Percentiles rank a stretch among this genome's conserved stretches.
These are phyloP conservation scores for Pycnonotus jocosus DNA, from an alignment of 2,113 vertebrate genomes.

Conservation along the genomic window DNA sequence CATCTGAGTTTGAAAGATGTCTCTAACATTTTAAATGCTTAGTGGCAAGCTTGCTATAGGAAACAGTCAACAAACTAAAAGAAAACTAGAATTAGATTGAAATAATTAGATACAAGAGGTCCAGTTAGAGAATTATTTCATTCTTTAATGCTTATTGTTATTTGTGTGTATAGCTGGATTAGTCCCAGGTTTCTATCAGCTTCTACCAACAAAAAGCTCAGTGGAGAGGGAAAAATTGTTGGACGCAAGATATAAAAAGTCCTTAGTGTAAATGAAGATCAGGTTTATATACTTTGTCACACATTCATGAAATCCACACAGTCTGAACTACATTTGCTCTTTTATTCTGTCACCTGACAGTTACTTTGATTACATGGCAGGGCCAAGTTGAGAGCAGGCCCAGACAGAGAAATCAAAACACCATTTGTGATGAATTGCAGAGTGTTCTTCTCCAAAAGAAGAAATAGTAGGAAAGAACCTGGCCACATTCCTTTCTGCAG, in stretches of 20 bases:
- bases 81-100: background rate
- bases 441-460: background rate
- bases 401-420: background rate
- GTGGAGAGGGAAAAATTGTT: background rate
- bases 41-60: background rate
- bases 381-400: background rate
- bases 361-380: background rate
- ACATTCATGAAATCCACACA: background rate
- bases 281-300: background rate
- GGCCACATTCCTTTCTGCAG: background rate
- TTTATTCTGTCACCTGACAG: background rate
- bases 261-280: background rate
- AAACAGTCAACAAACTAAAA: background rate
- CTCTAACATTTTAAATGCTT: background rate
- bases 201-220: background rate
- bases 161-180: background rate
- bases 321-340: background rate
- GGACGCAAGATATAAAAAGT: background rate
- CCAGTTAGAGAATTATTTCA: background rate
- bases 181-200: background rate
- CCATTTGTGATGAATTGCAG: background rate
- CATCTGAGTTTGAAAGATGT: conserved; percentile 29
- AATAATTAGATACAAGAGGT: background rate
- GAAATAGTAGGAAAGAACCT: background rate
- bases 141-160: background rate